A percentile compares a stretch with the other conserved stretches of the same genome.
These are phyloP conservation scores for Oncorhynchus gorbuscha DNA, from an alignment of 2,113 vertebrate species.

Conservation along the genomic window DNA sequence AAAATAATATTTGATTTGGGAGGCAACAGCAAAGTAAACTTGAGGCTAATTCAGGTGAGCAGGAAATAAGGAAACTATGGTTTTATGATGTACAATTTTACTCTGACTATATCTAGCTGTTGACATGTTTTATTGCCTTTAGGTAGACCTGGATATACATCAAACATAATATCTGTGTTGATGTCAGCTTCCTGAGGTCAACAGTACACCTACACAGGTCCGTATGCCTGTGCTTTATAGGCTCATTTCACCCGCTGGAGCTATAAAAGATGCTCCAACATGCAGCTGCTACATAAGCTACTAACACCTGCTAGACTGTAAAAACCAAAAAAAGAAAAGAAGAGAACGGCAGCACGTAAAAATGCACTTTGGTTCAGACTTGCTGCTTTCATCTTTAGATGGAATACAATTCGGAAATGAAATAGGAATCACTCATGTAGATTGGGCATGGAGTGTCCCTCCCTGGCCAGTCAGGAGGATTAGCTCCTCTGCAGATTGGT, in stretches of 20 bases:
- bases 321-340: neutral
- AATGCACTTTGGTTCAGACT: neutral
- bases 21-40: neutral
- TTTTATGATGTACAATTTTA: neutral
- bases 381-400: neutral
- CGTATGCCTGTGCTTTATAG: neutral
- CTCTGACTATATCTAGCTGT: neutral
- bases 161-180: neutral
- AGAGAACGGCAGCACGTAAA: neutral
- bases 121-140: neutral
- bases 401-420: neutral
- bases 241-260: neutral
- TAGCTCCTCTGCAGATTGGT: neutral
- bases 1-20: neutral
- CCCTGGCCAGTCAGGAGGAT: neutral
- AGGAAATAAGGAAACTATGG: neutral
- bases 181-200: neutral
- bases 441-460: neutral
- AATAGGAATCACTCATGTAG: neutral
- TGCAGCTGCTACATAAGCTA: neutral
- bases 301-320: constrained; percentile 5
- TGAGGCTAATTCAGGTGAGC: neutral
- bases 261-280: constrained; percentile 1
- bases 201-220: neutral
- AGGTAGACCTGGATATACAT: neutral